Base-by-base conservation (phyloP, 2,113 vertebrate species). In the Gadus chalcogrammus region DNA sequence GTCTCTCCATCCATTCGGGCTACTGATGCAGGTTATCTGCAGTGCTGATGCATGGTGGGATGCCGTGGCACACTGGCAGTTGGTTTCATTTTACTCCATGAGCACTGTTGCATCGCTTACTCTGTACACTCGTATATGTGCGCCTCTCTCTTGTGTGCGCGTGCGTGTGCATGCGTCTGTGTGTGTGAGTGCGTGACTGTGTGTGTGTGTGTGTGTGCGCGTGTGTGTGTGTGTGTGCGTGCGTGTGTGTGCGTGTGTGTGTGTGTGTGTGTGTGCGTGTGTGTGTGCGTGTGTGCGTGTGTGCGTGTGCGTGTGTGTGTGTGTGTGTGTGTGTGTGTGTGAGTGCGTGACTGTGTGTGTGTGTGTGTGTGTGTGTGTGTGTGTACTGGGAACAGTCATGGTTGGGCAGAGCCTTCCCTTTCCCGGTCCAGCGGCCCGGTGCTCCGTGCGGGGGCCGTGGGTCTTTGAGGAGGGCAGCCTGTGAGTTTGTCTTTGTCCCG, bases 351-450 rank as follows among this genome's bases (percentile, higher is more conserved):
- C n/a, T n/a, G n/a, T n/a, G n/a, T n/a, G n/a, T n/a, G n/a, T n/a
- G n/a, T n/a, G n/a, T n/a, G n/a, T n/a, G n/a, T n/a, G n/a, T n/a
- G n/a, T n/a, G n/a, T n/a, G n/a, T n/a, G n/a, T n/a, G 52, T 77
- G 75, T 82, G 78, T 82, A 74, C 65, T 42, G 53, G 75, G 70
- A 69, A 79, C 79, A 52, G 85, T 81, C 81, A 82, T 79, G 84
- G 84, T 88, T 78, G 76, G 76, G 74, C 88, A 80, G 78, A 70
- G 75, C 72, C 73, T 70, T 81, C 81, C 79, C 74, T 88, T 86
- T 90, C 85, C 80, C 79, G 79, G 78, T 81, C 82, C 83, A 88
- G 75, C 82, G 80, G 79, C 64, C 77, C 82, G 80, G 15, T 80
- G 73, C 59, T 79, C 60, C 74, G 72, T 76, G 22, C 5, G 64